Conservation (phyloP, 2,797 vertebrate species). For the Myotis vivesi region DNA sequence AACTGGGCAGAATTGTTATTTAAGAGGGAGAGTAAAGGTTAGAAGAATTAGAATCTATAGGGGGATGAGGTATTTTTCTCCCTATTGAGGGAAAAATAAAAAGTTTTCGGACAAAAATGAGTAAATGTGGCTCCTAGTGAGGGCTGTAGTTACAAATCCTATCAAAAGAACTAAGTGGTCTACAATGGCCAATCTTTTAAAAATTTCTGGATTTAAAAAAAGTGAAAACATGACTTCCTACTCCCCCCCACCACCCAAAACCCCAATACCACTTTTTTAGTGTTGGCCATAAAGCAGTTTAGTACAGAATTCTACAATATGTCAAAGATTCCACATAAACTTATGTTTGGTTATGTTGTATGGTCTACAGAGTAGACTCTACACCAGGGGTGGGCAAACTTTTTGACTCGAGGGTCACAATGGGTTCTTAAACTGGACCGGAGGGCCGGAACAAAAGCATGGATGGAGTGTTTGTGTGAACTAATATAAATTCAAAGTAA, state of each 20-base stretch:
- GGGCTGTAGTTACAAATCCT: not conserved
- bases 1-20: slow-evolving; percentile 54
- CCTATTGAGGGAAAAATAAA: not conserved
- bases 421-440: no score
- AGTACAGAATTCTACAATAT: slow-evolving; percentile 27
- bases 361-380: slow-evolving; percentile 20
- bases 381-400: no score
- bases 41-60: slow-evolving; percentile 38
- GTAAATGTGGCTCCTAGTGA: not conserved
- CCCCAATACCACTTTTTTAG: not conserved
- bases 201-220: not conserved
- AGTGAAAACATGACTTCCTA: not conserved
- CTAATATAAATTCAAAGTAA: no score
- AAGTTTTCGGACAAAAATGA: slow-evolving; percentile 31
- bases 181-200: not conserved
- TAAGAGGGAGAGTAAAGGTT: slow-evolving; percentile 38
- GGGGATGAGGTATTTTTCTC: slow-evolving; percentile 33
- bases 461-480: no score
- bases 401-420: no score
- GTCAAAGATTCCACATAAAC: slow-evolving; percentile 30
- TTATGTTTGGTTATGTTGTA: not conserved
- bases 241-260: not conserved
- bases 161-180: not conserved
- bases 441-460: no score
- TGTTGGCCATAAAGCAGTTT: not conserved